A percentile compares a stretch with the other conserved stretches of the same genome.
These are phyloP conservation scores for Allenopithecus nigroviridis DNA, from an alignment of 2,797 vertebrate genomes.

Conservation along the genomic window DNA sequence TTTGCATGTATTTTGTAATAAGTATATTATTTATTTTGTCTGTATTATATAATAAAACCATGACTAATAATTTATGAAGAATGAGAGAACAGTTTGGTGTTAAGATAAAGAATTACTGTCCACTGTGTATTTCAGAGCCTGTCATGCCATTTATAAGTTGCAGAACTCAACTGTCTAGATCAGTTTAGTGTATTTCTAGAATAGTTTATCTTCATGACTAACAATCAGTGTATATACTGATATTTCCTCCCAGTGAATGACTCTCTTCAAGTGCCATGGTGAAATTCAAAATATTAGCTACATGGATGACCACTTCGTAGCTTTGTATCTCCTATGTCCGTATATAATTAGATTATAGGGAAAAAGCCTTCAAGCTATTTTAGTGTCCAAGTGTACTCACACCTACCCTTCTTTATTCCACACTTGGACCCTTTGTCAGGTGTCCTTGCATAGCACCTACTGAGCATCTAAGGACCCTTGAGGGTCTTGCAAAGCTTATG, in stretches of 20 bases:
- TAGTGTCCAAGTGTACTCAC: background rate
- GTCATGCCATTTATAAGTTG: background rate
- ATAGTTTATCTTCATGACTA: background rate
- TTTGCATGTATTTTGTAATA: constrained; percentile 35
- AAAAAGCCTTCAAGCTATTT: background rate
- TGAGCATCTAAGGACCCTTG: background rate
- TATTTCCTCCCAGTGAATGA: background rate
- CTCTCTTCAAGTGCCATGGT: background rate
- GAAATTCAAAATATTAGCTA: background rate
- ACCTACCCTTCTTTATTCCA: background rate
- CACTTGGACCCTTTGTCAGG: background rate
- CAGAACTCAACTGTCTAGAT: background rate
- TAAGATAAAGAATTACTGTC: background rate
- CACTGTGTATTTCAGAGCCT: background rate
- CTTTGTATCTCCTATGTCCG: background rate
- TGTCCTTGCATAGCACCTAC: background rate
- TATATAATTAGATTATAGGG: background rate
- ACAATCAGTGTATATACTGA: too few species aligned
- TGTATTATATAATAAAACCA: background rate
- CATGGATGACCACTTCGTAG: background rate
- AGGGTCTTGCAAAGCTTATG: background rate
- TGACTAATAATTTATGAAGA: background rate
- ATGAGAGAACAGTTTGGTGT: background rate
- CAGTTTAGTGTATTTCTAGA: background rate
- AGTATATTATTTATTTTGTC: background rate